Conservation (phyloP, 92 coral and sea anemone genomes). For the Anthopleura xanthogrammica region DNA sequence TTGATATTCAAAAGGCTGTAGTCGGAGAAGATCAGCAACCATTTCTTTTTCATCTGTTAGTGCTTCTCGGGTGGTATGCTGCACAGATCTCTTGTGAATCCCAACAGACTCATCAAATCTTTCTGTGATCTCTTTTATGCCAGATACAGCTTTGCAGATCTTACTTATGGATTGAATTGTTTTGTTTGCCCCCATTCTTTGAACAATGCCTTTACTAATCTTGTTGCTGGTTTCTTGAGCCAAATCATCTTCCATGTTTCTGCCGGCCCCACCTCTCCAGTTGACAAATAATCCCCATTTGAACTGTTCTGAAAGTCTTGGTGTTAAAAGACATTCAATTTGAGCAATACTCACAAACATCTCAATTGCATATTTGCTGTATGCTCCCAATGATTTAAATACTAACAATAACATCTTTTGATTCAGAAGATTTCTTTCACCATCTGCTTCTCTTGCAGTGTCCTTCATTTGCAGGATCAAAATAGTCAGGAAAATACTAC, state of each 20-base stretch:
- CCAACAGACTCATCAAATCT: conserved; percentile 51
- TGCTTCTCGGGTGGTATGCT: conserved; percentile 65
- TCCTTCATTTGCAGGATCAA: conserved; percentile 50
- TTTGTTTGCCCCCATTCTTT: conserved; percentile 69
- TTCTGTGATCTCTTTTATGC: conserved; percentile 30
- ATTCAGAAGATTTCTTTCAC: conserved; percentile 45
- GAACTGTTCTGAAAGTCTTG: conserved; percentile 52
- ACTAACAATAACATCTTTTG: conserved; percentile 40
- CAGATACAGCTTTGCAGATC: conserved; percentile 38
- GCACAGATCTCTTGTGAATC: conserved; percentile 64
- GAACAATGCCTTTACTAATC: conserved; percentile 40
- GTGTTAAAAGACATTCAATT: conserved; percentile 48
- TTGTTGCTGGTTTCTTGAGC: conserved; percentile 40
- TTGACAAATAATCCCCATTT: conserved; percentile 61
- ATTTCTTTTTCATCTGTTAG: too few species aligned
- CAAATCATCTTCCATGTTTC: conserved; percentile 47
- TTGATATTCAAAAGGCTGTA: conserved; percentile 22
- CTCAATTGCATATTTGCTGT: conserved; percentile 55
- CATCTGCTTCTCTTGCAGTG: conserved; percentile 54
- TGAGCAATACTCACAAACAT: conserved; percentile 57
- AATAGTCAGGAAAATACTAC: conserved; percentile 37
- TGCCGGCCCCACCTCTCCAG: conserved; percentile 58
- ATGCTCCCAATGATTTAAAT: conserved; percentile 47
- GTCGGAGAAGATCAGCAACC: conserved; percentile 45
- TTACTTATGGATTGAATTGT: conserved; percentile 41